Percentiles rank a stretch among this genome's conserved stretches.
Conservation (phyloP, 1,140 invertebrate species). For the Zaprionus gabonicus region DNA sequence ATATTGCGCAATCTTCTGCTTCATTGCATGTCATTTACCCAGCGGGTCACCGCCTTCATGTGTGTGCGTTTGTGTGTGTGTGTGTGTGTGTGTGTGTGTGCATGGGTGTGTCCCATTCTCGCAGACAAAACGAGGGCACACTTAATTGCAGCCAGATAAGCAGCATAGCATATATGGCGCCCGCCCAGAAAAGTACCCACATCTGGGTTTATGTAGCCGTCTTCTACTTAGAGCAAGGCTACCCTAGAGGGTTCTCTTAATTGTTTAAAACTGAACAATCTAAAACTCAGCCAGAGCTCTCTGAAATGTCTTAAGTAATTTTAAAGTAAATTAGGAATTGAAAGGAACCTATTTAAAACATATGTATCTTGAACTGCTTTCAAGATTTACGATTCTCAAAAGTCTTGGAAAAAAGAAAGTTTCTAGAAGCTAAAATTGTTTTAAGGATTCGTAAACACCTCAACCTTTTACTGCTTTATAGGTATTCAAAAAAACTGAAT, state of each 20-base stretch:
- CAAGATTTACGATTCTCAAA: no score
- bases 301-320: not conserved
- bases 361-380: no score
- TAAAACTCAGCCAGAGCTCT: not conserved
- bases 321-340: not conserved
- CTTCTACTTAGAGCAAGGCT: not conserved
- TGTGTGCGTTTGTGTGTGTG: not conserved
- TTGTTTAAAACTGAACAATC: not conserved
- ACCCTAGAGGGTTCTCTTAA: not conserved
- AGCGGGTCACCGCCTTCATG: not conserved
- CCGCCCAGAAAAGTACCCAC: not conserved
- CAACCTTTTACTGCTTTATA: no score
- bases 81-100: slow-evolving; percentile 6
- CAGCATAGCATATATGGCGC: slow-evolving; percentile 25
- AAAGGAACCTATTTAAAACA: no score
- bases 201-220: slow-evolving; percentile 3
- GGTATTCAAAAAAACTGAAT: no score
- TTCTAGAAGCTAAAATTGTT: no score
- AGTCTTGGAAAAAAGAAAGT: no score
- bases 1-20: slow-evolving; percentile 77
- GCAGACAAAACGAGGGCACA: slow-evolving; percentile 36
- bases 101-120: slow-evolving; percentile 36
- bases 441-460: no score
- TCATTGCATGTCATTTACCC: slow-evolving; percentile 60
- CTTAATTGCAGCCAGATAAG: slow-evolving; percentile 37